These are phyloP conservation scores for Norana najaformis DNA, from an alignment of 2,888 invertebrate genomes.

Conservation along the genomic window DNA sequence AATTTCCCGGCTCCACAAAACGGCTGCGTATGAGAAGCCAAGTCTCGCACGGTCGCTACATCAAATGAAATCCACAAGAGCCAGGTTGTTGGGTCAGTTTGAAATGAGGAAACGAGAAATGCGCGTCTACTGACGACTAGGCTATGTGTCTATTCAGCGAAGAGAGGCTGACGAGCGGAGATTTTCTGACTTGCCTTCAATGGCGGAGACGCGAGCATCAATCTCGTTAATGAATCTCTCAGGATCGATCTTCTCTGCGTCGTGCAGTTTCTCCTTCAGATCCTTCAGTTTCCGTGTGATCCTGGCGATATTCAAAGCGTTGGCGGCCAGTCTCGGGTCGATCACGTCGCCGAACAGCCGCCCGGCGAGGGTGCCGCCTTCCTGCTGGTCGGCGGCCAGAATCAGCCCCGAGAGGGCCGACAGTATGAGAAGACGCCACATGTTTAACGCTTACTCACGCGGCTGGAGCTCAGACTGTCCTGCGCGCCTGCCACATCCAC, in stretches of 20 bases:
- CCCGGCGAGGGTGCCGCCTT: not conserved
- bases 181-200: slow-evolving; percentile 2
- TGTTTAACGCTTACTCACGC: not conserved
- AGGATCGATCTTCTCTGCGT: not conserved
- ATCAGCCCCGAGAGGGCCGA: not conserved
- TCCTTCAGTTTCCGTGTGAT: not conserved
- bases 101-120: not conserved
- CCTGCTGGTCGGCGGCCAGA: not conserved
- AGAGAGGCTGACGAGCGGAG: not conserved
- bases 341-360: not conserved
- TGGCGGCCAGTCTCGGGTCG: slow-evolving; percentile 18
- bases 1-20: not conserved
- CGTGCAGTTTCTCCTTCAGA: not conserved
- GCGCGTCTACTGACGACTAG: not conserved
- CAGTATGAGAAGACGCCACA: not conserved
- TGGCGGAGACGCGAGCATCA: not conserved
- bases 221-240: not conserved
- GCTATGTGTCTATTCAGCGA: not conserved
- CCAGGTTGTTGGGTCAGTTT: not conserved
- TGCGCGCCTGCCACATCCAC: not conserved
- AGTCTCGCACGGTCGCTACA: not conserved
- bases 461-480: slow-evolving; percentile 1
- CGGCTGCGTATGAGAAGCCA: not conserved
- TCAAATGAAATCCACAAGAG: not conserved
- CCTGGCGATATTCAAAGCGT: not conserved